Conservation (phyloP, 2,797 vertebrate species). For the Rhinella marina region DNA sequence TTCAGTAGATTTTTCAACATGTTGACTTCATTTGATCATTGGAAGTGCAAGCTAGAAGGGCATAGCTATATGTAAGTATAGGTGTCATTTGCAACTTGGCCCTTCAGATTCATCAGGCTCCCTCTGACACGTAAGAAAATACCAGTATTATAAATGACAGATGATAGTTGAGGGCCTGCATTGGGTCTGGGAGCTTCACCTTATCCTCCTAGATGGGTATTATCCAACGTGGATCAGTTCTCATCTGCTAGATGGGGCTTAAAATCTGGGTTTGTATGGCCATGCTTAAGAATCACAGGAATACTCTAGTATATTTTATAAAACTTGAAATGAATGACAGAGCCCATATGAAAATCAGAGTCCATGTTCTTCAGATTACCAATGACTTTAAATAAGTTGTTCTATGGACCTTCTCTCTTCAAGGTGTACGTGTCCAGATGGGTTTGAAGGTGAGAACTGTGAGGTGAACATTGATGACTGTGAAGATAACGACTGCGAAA, state of each 20-base stretch:
- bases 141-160: neutral
- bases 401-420: slow-evolving; percentile 25
- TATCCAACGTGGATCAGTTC: neutral
- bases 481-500: slow-evolving; percentile 98
- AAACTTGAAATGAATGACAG: neutral
- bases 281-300: neutral
- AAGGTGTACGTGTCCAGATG: slow-evolving; percentile 95
- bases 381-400: neutral
- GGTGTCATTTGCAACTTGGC: neutral
- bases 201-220: neutral
- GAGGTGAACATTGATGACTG: slow-evolving; percentile 96
- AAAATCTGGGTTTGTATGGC: neutral
- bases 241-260: neutral
- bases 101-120: too few relatives aligned
- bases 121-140: neutral
- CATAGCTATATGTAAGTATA: neutral
- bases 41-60: neutral
- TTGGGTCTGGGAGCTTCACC: neutral
- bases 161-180: neutral
- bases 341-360: too few relatives aligned
- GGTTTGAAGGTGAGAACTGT: slow-evolving; percentile 93
- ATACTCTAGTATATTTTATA: neutral
- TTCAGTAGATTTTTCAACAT: neutral
- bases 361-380: neutral
- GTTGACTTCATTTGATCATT: neutral